Conservation (phyloP, 2,888 invertebrate species). For the Sarcophaga carnaria region DNA sequence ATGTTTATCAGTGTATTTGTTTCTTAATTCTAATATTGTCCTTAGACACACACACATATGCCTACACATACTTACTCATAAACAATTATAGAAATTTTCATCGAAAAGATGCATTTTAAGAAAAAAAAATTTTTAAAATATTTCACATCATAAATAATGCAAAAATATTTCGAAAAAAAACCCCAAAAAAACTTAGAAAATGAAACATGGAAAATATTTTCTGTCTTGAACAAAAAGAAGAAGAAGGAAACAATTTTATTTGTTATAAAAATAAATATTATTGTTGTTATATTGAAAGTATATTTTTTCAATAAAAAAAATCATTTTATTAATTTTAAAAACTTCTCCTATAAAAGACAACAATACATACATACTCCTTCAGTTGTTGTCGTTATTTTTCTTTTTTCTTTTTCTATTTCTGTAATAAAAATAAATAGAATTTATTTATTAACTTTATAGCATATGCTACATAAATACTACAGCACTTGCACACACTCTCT, state of each 20-base stretch:
- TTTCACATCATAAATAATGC: neutral
- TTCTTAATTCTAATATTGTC: no score
- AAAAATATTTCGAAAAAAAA: constrained; percentile 4
- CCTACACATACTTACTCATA: no score
- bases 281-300: neutral
- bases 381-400: no score
- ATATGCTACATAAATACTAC: neutral
- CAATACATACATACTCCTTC: neutral
- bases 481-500: no score
- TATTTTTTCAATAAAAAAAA: constrained; percentile 14
- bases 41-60: neutral
- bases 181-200: constrained; percentile 27
- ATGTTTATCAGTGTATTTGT: neutral
- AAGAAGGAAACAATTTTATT: constrained; percentile 4
- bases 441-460: constrained; percentile 40
- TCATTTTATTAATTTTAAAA: constrained; percentile 19
- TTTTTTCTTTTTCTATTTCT: neutral
- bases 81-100: neutral
- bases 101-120: neutral
- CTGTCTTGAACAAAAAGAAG: neutral
- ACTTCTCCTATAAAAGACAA: constrained; percentile 15
- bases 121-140: neutral
- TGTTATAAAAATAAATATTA: constrained; percentile 2
- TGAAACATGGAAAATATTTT: constrained; percentile 11
- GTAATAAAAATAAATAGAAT: constrained; percentile 3